Evolutionary conservation across 2,888 invertebrate species (phyloP).

Genomic region (Sisyra terminalis): DNA sequence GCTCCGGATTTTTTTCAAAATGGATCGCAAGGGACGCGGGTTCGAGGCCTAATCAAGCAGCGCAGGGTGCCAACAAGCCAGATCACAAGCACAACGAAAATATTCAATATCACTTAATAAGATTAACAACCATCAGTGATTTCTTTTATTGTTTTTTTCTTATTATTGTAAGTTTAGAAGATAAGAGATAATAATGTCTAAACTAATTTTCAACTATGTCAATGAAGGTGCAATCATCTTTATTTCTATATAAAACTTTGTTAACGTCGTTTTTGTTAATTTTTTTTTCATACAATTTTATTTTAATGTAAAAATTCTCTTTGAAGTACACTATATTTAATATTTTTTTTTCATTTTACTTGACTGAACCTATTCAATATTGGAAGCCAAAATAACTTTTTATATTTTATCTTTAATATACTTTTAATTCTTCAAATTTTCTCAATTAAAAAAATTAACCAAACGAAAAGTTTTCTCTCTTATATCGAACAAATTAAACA

Average conservation of each 20-base stretch:
- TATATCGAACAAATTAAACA: too few relatives aligned
- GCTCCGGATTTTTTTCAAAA: background rate
- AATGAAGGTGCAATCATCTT: conserved; percentile 3
- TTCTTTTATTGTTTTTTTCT: conserved; percentile 2
- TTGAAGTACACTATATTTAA: conserved; percentile 1
- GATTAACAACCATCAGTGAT: conserved; percentile 5
- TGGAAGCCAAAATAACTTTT: conserved; percentile 4
- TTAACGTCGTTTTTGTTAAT: background rate
- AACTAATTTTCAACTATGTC: conserved; percentile 4
- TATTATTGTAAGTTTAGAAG: conserved; percentile 8
- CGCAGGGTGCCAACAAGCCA: conserved; percentile 8
- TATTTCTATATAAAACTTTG: conserved; percentile 5
- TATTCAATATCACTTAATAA: conserved; percentile 3
- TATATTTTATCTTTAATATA: background rate
- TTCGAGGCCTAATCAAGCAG: conserved; percentile 7
- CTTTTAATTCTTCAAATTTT: too few relatives aligned
- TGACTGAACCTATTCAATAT: background rate
- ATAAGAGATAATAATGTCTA: conserved; percentile 5
- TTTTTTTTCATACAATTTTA: background rate
- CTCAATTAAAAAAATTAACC: too few relatives aligned
- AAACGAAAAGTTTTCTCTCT: too few relatives aligned
- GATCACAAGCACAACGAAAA: conserved; percentile 6
- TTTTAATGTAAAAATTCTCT: background rate
- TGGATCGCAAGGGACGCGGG: conserved; percentile 8
- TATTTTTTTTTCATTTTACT: background rate